Evolutionary conservation across 2,113 vertebrate species (phyloP).

Genomic region (Sphyrna mokarran): DNA sequence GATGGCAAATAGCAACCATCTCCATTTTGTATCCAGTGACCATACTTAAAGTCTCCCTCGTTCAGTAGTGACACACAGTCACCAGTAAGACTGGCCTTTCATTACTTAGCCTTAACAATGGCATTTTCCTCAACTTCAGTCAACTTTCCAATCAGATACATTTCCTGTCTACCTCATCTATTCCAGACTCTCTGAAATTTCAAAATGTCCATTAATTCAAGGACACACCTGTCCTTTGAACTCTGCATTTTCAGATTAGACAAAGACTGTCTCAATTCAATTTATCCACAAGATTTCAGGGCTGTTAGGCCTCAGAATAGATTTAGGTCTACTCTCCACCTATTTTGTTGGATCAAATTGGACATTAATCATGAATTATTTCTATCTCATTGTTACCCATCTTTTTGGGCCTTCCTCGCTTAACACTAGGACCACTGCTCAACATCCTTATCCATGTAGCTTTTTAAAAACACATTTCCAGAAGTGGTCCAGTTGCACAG

Average conservation of each 20-base stretch:
- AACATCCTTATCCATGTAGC: not conserved
- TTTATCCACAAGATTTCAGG: not conserved
- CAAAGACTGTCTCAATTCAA: not conserved
- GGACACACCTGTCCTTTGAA: not conserved
- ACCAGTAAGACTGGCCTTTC: not conserved
- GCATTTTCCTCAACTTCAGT: not conserved
- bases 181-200: not conserved
- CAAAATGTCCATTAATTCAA: not conserved
- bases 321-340: not conserved
- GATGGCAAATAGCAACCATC: not conserved
- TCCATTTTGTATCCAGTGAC: slow-evolving; percentile 14
- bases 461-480: not conserved
- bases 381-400: not conserved
- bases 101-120: not conserved
- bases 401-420: not conserved
- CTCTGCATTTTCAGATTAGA: not conserved
- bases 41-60: not conserved
- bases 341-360: not conserved
- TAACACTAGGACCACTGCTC: not conserved
- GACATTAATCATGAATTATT: not conserved
- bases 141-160: not conserved
- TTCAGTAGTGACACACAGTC: not conserved
- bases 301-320: not conserved
- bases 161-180: not conserved
- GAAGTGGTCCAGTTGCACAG: not conserved